A percentile compares a stretch with the other conserved stretches of the same genome.
These are phyloP conservation scores for Scomber japonicus DNA, from an alignment of 2,113 vertebrate species.

Conservation along the genomic window DNA sequence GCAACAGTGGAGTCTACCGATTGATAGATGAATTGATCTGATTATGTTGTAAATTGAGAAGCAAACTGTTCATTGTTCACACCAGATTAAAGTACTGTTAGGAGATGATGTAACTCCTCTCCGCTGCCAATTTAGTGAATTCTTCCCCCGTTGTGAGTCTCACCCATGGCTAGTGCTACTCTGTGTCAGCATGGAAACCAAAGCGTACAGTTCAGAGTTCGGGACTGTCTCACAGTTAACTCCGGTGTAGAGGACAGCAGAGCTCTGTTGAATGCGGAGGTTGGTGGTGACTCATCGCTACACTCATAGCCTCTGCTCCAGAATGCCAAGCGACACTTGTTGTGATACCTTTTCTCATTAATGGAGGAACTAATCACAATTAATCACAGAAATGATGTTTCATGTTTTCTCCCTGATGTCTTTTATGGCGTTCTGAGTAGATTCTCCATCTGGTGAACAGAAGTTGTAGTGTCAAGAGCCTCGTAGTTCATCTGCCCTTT, in stretches of 20 bases:
- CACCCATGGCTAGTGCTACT: constrained; percentile 39
- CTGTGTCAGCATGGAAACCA: constrained; percentile 59
- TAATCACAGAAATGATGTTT: not conserved
- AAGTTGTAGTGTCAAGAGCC: not conserved
- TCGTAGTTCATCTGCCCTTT: constrained; percentile 46
- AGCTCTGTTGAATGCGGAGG: constrained; percentile 25
- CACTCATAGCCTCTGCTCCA: constrained; percentile 17
- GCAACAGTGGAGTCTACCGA: too few species aligned
- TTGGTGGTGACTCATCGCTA: constrained; percentile 27
- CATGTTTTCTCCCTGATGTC: not conserved
- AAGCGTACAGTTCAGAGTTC: constrained; percentile 8
- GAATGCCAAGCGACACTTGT: constrained; percentile 37
- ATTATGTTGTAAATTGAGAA: not conserved
- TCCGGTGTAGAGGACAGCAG: constrained; percentile 10
- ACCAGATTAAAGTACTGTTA: constrained; percentile 16
- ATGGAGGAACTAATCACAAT: constrained; percentile 1
- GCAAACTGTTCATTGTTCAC: constrained; percentile 30
- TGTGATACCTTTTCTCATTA: not conserved
- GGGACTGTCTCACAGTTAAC: constrained; percentile 29
- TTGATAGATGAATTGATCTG: not conserved
- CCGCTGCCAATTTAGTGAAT: constrained; percentile 49
- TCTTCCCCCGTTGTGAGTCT: constrained; percentile 48
- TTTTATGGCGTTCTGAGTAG: constrained; percentile 4
- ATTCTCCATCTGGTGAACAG: constrained; percentile 26
- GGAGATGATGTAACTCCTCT: constrained; percentile 32